Evolutionary conservation across 2,113 vertebrate genomes (phyloP).

Genomic region (Pongo abelii): DNA sequence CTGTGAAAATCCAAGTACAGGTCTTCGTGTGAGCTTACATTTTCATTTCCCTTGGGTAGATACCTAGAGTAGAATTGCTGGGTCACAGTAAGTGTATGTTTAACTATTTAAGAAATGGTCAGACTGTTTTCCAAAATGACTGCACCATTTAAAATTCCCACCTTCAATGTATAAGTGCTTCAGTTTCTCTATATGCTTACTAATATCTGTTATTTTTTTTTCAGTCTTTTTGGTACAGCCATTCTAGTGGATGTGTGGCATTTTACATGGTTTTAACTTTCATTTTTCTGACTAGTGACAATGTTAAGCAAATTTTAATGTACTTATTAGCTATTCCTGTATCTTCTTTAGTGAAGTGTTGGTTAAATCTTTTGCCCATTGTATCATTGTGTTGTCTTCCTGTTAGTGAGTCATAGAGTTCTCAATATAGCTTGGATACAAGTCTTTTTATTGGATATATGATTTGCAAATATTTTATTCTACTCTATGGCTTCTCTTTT

Average conservation of each 20-base stretch:
- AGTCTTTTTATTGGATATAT: background rate
- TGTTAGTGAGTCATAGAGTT: background rate
- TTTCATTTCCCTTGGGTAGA: background rate
- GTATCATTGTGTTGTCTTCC: background rate
- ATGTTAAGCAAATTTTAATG: background rate
- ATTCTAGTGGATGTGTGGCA: background rate
- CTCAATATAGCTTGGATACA: background rate
- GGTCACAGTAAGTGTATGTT: background rate
- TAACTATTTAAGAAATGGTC: background rate
- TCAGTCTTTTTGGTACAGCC: background rate
- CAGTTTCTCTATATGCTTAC: background rate
- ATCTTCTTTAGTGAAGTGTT: background rate
- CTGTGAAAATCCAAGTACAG: background rate
- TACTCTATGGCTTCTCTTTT: background rate
- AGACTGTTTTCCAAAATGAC: background rate
- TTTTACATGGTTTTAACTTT: background rate
- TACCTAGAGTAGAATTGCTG: background rate
- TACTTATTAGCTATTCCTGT: background rate
- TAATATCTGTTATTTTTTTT: background rate
- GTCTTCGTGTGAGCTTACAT: background rate
- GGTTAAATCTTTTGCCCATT: background rate
- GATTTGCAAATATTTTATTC: background rate
- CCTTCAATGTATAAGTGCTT: background rate
- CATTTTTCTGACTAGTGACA: background rate
- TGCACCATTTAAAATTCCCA: background rate